Base-by-base conservation (phyloP, 2,797 vertebrate species). In the Saxicola maurus region DNA sequence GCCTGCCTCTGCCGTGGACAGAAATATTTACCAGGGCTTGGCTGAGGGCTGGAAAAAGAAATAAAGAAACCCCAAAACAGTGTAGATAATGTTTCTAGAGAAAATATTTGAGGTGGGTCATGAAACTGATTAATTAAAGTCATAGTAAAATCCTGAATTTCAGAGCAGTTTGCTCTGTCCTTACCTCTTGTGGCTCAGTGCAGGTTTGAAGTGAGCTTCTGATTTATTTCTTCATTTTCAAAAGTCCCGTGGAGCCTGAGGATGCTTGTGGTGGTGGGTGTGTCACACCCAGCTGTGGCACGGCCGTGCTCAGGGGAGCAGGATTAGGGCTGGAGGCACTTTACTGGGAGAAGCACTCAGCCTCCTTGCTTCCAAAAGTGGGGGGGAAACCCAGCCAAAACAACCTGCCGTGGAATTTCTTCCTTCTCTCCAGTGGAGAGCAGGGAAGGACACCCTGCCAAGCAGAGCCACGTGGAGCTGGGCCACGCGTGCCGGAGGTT, bases 21-120 rank as follows among this genome's bases (percentile, higher is more conserved):
- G 69, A 89, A 81, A 20, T 48, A 48, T 76, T 91, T 73, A 83
- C 67, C 72, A 60, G 83, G 78, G 81, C 59, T 94, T 69, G 69
- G 73, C 83, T 59, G 43, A 85, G 61, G 52, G 65, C 57, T 90
- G 86, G 49, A 68, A 83, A 90, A 71, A 90, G 83, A 80, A 92
- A 59, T 46, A 77, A 71, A 89, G 76, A 80, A 86, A 17, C 46
- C 62, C 61, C 81, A 11, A 86, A 83, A 81, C 74, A 45, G 53
- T 5, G 45, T 20, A 65, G 81, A 46, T 86, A 51, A 19, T 75
- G 75, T 86, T 92, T 91, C 66, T 55, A 78, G 74, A 43, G 83
- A 90, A 92, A 93, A 86, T 86, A 90, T 91, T 93, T 88, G 78
- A 59, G 83, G 59, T 20, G 85, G 74, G 77, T 92, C 74, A 24